Base-by-base conservation (phyloP, 2,797 vertebrate species). In the Rhinella marina region DNA sequence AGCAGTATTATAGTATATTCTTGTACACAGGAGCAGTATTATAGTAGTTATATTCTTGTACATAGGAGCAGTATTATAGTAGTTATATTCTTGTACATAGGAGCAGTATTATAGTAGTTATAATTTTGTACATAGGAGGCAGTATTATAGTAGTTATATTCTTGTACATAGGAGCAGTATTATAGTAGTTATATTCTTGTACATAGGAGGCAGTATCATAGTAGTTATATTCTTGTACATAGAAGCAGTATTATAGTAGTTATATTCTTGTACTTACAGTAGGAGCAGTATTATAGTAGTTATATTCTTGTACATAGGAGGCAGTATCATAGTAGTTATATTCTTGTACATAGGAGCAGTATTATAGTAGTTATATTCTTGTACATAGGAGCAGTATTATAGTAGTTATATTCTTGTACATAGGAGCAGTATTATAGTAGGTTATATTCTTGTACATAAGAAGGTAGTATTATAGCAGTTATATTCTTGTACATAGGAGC, bases 171-270 rank as follows among this genome's bases (percentile, higher is more conserved):
- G 25, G 66, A 8, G 66, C 66, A 70, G 66, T 70, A 70, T 70
- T 70, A 70, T 70, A 70, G 66, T 70, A 70, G 66, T 70, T 70
- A 70, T 70, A 70, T 32, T 70, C 66, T 32, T 32, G 27, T 29
- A 29, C 17, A 70, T 70, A 70, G 66, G 66, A 27, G 64, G 64
- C 25, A 66, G 64, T 27, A 66, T 66, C 27, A 66, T 66, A 66
- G 64, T 66, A 66, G 59, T 61, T 61, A 61, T 66, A 66, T 66
- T 66, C 64, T 27, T 66, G 64, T 66, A 66, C n/a, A 66, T 66
- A 66, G 64, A 25, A 70, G 66, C 66, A 70, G 66, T 29, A 70
- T 70, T 70, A 70, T 70, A 70, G 66, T 70, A 70, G 66, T 70
- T 70, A 70, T 70, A 70, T 29, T 70, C 66, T 70, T 68, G 66